phyloP scores from a whole-genome alignment of 2,113 vertebrate genomes.

The Odobenus rosmarus region DNA sequence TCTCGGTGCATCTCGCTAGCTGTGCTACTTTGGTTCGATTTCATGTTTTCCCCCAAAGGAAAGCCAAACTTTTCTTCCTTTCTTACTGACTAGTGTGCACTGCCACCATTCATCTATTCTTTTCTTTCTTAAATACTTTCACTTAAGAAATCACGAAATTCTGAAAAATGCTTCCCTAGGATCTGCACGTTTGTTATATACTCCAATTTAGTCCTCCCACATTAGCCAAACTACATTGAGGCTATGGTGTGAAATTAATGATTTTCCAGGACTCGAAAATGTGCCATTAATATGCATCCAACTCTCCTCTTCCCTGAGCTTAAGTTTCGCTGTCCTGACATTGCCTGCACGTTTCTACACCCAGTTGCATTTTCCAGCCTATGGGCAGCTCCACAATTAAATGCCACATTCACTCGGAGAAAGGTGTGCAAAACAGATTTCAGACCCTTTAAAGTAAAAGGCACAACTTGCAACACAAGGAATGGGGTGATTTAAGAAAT shows the following conservation, averaged over 20 bases:
- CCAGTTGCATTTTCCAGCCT: slow-evolving; percentile 59
- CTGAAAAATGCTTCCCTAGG: slow-evolving; percentile 56
- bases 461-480: slow-evolving; percentile 66
- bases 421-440: slow-evolving; percentile 69
- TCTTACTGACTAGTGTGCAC: slow-evolving; percentile 55
- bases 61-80: slow-evolving; percentile 73
- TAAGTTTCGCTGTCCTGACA: slow-evolving; percentile 41
- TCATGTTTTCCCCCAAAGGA: slow-evolving; percentile 65
- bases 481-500: slow-evolving; percentile 71
- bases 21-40: slow-evolving; percentile 68
- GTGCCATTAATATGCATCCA: slow-evolving; percentile 72
- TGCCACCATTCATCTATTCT: slow-evolving; percentile 68
- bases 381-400: slow-evolving; percentile 70
- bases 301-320: slow-evolving; percentile 24
- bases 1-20: slow-evolving; percentile 67
- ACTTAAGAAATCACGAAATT: slow-evolving; percentile 75
- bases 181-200: slow-evolving; percentile 71
- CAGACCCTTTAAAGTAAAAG: slow-evolving; percentile 64
- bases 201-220: slow-evolving; percentile 57
- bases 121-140: slow-evolving; percentile 67
- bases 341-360: slow-evolving; percentile 23
- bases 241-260: slow-evolving; percentile 8
- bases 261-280: slow-evolving; percentile 71
- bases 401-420: slow-evolving; percentile 46
- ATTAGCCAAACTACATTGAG: slow-evolving; percentile 32